Evolutionary conservation across 2,888 invertebrate species (phyloP).

Genomic region (Syrista parreyssii): DNA sequence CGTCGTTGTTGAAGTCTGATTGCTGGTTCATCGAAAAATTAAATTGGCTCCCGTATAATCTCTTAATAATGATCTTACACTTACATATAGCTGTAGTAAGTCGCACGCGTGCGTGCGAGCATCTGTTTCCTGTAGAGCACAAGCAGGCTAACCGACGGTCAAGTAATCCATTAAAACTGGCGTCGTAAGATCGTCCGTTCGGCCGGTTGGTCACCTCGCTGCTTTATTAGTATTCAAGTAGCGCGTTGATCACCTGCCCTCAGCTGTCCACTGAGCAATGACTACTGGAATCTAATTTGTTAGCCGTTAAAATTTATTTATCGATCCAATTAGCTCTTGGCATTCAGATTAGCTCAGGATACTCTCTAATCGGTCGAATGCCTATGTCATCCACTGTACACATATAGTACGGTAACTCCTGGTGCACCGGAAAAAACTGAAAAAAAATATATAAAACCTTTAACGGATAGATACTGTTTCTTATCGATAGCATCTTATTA

Average conservation of each 20-base stretch:
- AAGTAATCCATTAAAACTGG: conserved; percentile 37
- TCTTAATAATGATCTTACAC: conserved; percentile 37
- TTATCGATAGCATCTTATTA: not conserved
- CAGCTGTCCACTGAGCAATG: conserved; percentile 34
- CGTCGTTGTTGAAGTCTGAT: not conserved
- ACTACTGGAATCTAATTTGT: conserved; percentile 47
- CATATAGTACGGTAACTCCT: not conserved
- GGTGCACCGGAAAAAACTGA: not conserved
- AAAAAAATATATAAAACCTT: not conserved
- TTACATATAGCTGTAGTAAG: not conserved
- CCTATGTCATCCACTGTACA: not conserved
- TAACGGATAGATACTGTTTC: not conserved
- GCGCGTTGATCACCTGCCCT: conserved; percentile 52
- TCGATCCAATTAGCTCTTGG: conserved; percentile 13
- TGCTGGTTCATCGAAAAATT: conserved; percentile 30
- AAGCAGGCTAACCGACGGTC: conserved; percentile 18
- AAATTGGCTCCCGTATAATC: conserved; percentile 42
- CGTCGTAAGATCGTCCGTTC: conserved; percentile 25
- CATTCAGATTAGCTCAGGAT: not conserved
- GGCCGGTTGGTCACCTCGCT: conserved; percentile 29
- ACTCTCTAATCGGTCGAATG: not conserved
- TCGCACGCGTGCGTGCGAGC: conserved; percentile 24
- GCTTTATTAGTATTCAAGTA: conserved; percentile 35
- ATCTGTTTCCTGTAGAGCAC: conserved; percentile 43
- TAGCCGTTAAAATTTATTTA: conserved; percentile 32